Percentiles rank a stretch among this genome's conserved stretches.
phyloP scores from a whole-genome alignment of 1,140 invertebrate species.

The Drosophila eugracilis region DNA sequence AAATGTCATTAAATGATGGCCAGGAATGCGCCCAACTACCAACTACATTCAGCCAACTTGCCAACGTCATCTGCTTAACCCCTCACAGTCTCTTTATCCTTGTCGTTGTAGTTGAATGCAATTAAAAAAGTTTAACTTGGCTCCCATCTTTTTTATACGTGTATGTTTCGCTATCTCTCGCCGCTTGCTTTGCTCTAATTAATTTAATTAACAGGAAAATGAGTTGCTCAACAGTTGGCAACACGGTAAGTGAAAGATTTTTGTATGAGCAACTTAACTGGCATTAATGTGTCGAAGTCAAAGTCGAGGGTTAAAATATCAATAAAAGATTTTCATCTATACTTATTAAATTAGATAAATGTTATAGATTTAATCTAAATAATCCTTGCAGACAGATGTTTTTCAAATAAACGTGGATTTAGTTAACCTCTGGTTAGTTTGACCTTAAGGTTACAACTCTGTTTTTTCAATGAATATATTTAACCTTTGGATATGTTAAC shows the following conservation, averaged over 20 bases:
- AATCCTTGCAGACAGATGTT: no score
- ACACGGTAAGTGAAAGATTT: slow-evolving; percentile 47
- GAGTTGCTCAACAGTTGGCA: slow-evolving; percentile 69
- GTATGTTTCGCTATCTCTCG: slow-evolving; percentile 19
- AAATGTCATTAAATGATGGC: slow-evolving; percentile 81
- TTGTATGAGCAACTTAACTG: slow-evolving; percentile 9
- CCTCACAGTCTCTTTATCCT: slow-evolving; percentile 18
- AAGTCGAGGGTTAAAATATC: no score
- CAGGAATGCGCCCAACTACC: slow-evolving; percentile 46
- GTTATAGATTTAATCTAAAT: no score
- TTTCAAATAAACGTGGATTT: no score
- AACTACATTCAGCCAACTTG: slow-evolving; percentile 54
- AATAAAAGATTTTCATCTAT: no score
- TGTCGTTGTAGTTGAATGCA: slow-evolving; percentile 66
- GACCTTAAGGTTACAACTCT: no score
- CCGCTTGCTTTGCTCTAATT: slow-evolving; percentile 54
- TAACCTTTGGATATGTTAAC: no score
- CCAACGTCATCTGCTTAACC: slow-evolving; percentile 41
- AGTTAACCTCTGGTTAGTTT: no score
- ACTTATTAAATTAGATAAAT: no score
- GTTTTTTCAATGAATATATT: no score
- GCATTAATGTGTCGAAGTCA: background rate
- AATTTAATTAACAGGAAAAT: slow-evolving; percentile 80
- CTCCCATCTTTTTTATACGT: slow-evolving; percentile 21
- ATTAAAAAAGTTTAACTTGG: slow-evolving; percentile 74